Evolutionary conservation across 2,888 invertebrate species (phyloP).

Genomic region (Hymenopus coronatus): DNA sequence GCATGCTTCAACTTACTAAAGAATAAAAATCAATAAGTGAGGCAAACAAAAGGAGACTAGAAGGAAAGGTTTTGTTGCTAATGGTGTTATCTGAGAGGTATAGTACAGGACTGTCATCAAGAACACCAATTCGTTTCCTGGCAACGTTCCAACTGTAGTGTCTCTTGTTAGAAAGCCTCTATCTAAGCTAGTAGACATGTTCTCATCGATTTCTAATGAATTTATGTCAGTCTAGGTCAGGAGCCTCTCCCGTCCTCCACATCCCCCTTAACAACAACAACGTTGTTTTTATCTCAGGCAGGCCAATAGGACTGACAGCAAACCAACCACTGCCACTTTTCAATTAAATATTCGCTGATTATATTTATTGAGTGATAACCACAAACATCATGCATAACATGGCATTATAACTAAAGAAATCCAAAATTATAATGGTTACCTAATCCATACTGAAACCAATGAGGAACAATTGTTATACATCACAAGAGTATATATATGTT

Average conservation of each 20-base stretch:
- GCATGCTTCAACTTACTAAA: no score
- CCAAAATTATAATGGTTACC: no score
- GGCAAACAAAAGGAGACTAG: background rate
- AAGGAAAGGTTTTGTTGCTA: background rate
- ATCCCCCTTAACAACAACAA: background rate
- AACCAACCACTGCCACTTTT: no score
- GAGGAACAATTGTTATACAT: no score
- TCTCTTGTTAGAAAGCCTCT: background rate
- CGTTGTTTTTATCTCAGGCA: background rate
- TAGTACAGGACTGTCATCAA: background rate
- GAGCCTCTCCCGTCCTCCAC: background rate
- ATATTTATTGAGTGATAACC: no score
- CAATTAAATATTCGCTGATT: no score
- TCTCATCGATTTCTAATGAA: background rate
- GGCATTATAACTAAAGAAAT: no score
- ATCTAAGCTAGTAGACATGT: background rate
- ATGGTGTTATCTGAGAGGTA: background rate
- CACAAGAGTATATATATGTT: no score
- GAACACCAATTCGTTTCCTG: background rate
- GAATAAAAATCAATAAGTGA: no score
- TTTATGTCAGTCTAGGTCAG: background rate
- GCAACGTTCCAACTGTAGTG: background rate
- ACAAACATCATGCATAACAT: no score
- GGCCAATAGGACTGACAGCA: no score
- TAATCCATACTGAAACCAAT: no score